Conservation (phyloP, 2,113 vertebrate genomes). For the Neotragus pygmaeus region DNA sequence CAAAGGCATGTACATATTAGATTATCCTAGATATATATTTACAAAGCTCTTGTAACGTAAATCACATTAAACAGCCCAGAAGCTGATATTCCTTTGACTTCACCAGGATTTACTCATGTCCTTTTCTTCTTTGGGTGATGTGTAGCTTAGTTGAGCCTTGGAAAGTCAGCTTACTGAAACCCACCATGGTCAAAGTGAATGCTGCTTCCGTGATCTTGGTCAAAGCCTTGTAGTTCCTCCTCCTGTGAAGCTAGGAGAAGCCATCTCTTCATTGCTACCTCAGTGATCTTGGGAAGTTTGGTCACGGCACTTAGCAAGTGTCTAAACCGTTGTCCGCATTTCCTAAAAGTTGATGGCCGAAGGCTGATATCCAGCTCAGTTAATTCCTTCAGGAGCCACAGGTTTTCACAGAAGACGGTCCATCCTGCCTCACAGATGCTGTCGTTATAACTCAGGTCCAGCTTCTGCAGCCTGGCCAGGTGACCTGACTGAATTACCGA, state of each 20-base stretch:
- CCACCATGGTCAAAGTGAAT: constrained; percentile 79
- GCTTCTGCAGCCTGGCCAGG: constrained; percentile 77
- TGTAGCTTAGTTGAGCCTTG: not conserved
- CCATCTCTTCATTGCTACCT: constrained; percentile 86
- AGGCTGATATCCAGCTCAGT: constrained; percentile 88
- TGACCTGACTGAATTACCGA: constrained; percentile 69
- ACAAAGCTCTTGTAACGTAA: not conserved
- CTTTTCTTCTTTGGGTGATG: not conserved
- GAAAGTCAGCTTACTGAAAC: not conserved
- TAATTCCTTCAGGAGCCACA: constrained; percentile 80
- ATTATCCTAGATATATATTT: not conserved
- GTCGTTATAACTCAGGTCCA: constrained; percentile 90
- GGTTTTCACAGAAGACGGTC: constrained; percentile 78
- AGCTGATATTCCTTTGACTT: not conserved
- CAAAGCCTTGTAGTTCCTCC: constrained; percentile 75
- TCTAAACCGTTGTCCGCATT: constrained; percentile 82
- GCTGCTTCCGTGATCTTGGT: constrained; percentile 72
- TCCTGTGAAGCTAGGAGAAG: constrained; percentile 66
- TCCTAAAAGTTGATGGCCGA: constrained; percentile 70
- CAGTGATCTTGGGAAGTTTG: constrained; percentile 78
- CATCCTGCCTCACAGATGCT: constrained; percentile 81
- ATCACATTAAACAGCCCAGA: not conserved
- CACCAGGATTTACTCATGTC: not conserved
- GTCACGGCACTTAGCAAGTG: constrained; percentile 79
- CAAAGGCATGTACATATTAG: not conserved